A percentile compares a stretch with the other conserved stretches of the same genome.
Conservation (phyloP, 2,797 vertebrate species). For the Chaunax sp. region DNA sequence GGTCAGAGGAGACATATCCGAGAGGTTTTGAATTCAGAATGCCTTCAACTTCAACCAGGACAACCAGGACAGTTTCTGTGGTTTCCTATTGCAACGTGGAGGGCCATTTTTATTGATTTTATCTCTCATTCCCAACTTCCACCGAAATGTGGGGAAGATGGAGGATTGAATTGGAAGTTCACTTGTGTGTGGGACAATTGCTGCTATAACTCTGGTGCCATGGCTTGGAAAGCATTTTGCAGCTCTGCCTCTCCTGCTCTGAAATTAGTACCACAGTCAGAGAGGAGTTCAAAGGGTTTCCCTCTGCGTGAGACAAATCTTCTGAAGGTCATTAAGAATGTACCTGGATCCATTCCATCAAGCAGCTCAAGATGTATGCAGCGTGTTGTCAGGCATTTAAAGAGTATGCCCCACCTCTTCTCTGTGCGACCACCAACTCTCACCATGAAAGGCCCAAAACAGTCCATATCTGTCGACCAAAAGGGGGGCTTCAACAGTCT, state of each 20-base stretch:
- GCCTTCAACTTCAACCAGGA: slow-evolving; percentile 2
- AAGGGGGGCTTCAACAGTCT: not conserved
- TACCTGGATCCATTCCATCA: not conserved
- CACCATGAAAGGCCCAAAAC: not conserved
- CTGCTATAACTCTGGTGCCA: slow-evolving; percentile 2
- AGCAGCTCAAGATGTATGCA: not conserved
- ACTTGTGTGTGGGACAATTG: no score
- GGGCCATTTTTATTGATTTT: no score
- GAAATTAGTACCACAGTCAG: slow-evolving; percentile 8
- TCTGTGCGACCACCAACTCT: not conserved
- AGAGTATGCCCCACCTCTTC: not conserved
- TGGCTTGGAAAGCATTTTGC: not conserved
- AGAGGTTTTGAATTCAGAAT: slow-evolving; percentile 9
- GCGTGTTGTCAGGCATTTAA: not conserved
- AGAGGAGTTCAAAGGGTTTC: not conserved
- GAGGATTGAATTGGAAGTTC: no score
- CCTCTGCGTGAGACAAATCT: not conserved
- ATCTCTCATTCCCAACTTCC: no score
- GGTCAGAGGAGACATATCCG: slow-evolving; percentile 12
- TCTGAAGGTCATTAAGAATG: not conserved
- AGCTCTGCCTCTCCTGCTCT: slow-evolving; percentile 5
- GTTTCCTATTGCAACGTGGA: no score
- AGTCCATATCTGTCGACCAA: not conserved
- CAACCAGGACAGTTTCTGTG: no score
- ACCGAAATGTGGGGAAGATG: no score